Base-by-base conservation (phyloP, 2,888 invertebrate species). In the Pilophorus perplexus region DNA sequence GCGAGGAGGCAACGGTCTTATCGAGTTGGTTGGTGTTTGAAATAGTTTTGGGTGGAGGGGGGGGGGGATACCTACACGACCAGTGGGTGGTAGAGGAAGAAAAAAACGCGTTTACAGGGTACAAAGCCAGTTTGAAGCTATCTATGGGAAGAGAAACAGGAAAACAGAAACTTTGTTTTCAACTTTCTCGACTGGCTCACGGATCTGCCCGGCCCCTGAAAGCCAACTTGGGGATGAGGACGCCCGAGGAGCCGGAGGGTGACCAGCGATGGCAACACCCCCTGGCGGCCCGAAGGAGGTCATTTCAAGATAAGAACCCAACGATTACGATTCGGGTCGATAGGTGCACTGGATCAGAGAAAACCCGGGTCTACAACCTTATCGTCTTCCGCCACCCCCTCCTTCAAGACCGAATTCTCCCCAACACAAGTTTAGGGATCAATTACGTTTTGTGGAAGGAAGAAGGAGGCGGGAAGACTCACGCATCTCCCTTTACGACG, bases 291-390 rank as follows among this genome's bases (percentile, higher is more conserved):
- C n/a, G n/a, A n/a, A n/a, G 12, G 33, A 37, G 54, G 54, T 54
- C 54, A 54, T 54, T 54, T 37, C 54, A 37, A 37, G 54, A 54
- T 54, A 54, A 54, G 37, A 37, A 54, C 54, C 54, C 16, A 3
- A 22, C 54, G 54, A 54, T 54, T 54, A 54, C 37, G 54, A 54
- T 54, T 37, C 54, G 33, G 54, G 54, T 54, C 54, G 54, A 54
- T 54, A 54, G 54, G 54, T 54, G 54, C 54, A 54, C 20, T 14
- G 54, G 54, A 52, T 52, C 27, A 12, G 50, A 10, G 33, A 33
- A 12, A 12, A 33, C 33, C 33, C 12, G 37, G 37, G 37, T 18
- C 37, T 37, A 54, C 54, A 54, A 37, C 54, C 54, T 54, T 54
- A 54, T 54, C 54, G 54, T 54, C 37, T 54, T 54, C 37, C 50